Evolutionary conservation across 1,140 invertebrate species (phyloP), one percentile per base, ranked within the genome.

Genomic region (Tetranychus cinnabarinus): DNA sequence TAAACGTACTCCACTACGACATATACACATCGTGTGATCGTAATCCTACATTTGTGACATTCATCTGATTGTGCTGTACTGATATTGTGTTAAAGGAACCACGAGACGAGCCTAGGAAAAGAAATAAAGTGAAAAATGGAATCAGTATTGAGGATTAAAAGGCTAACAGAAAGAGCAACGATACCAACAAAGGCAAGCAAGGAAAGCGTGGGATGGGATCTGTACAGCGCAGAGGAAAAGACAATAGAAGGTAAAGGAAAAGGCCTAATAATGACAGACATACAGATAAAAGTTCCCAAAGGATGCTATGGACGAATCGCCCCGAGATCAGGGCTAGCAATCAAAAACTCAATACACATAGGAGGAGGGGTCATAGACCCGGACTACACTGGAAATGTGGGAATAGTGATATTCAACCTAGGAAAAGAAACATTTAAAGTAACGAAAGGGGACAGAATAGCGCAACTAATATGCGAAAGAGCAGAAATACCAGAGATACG

Each of bases 221-320:
- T 97, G 42, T 83, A 80, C 72, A 89, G n/a, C n/a, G n/a, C n/a
- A n/a, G n/a, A n/a, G n/a, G n/a, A n/a, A 60, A 80, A 81, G 63
- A 70, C 77, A 1, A 80, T 99, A 13, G 86, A 87, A 35, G 80
- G 87, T 0, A 77, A 78, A 63, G 88, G 88, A 1, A 96, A 93
- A 72, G 78, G 77, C 59, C 70, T 97, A 3, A 79, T 92, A 0
- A 86, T 85, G 69, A 98, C 95, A 7, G 95, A 97, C 69, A 75
- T 99, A 42, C 86, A 95, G 67, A 72, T 80, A 37, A 72, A 71
- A 15, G 36, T 80, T 13, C 78, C 77, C n/a, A 64, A 70, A 13
- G 89, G 88, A 8, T 91, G 86, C 66, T 98, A 98, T 73, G 96
- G 93, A 7, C 76, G 95, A 67, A 79, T 99, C 45, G 95, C 95